Evolutionary conservation across 2,113 vertebrate species (phyloP).

Genomic region (Cyprinodon tularosa): DNA sequence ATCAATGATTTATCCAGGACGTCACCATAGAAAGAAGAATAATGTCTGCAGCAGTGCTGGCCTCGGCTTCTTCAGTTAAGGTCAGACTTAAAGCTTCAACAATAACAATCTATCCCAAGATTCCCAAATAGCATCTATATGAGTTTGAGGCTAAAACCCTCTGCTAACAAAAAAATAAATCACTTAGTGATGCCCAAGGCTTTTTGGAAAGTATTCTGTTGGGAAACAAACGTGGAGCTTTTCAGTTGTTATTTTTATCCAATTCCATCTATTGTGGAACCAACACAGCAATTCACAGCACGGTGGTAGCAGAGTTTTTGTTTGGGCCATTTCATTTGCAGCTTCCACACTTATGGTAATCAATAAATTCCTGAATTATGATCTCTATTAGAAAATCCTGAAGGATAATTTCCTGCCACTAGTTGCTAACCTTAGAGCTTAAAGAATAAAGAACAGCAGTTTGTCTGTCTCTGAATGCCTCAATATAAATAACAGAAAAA

Average conservation of each 20-base stretch:
- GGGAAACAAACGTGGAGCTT: background rate
- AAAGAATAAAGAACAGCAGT: background rate
- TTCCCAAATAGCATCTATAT: background rate
- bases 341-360: background rate
- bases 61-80: no score
- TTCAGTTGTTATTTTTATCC: background rate
- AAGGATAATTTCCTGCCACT: background rate
- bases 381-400: background rate
- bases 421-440: background rate
- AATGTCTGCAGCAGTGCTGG: background rate
- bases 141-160: no score
- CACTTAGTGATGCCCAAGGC: background rate
- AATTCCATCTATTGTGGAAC: background rate
- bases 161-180: no score
- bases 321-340: background rate
- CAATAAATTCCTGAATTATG: background rate
- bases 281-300: background rate
- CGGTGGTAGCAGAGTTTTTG: background rate
- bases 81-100: no score
- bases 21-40: background rate
- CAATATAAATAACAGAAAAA: no score
- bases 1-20: background rate
- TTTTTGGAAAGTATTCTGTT: background rate
- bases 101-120: background rate
- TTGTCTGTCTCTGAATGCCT: background rate